phyloP scores from a whole-genome alignment of 2,888 invertebrate genomes.

The Troides oblongomaculatus region DNA sequence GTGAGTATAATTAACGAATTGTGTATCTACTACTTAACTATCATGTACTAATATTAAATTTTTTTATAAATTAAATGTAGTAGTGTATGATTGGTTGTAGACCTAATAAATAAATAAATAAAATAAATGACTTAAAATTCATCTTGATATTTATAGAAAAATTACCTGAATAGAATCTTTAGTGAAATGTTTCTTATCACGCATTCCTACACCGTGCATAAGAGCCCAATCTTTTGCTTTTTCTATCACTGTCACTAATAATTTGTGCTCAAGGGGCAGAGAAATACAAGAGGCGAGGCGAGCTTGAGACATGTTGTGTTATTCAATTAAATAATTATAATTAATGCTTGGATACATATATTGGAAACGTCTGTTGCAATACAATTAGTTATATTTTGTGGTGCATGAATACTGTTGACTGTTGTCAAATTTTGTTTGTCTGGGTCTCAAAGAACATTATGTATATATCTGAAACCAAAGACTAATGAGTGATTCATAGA shows the following conservation, averaged over 20 bases:
- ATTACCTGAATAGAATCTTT: constrained; percentile 82
- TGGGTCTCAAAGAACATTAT: neutral
- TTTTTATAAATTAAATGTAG: too few relatives aligned
- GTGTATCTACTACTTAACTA: too few relatives aligned
- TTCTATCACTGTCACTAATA: constrained; percentile 83
- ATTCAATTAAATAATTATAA: constrained; percentile 1
- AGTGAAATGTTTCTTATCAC: constrained; percentile 84
- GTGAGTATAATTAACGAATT: too few relatives aligned
- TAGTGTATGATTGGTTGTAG: too few relatives aligned
- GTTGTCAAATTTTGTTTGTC: constrained; percentile 22
- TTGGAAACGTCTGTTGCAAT: constrained; percentile 4
- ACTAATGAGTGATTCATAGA: neutral
- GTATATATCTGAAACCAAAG: neutral
- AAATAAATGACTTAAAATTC: too few relatives aligned
- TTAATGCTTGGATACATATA: neutral
- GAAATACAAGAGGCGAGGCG: constrained; percentile 81
- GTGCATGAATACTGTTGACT: constrained; percentile 8
- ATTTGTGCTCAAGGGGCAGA: constrained; percentile 82
- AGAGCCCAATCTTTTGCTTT: constrained; percentile 92
- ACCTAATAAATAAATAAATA: too few relatives aligned
- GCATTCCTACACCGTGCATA: constrained; percentile 91
- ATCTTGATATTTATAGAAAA: neutral
- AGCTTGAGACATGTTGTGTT: constrained; percentile 61
- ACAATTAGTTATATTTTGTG: constrained; percentile 8
- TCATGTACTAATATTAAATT: too few relatives aligned